Base-by-base conservation (phyloP, 2,113 vertebrate genomes). In the Pseudorectes ferrugineus region DNA sequence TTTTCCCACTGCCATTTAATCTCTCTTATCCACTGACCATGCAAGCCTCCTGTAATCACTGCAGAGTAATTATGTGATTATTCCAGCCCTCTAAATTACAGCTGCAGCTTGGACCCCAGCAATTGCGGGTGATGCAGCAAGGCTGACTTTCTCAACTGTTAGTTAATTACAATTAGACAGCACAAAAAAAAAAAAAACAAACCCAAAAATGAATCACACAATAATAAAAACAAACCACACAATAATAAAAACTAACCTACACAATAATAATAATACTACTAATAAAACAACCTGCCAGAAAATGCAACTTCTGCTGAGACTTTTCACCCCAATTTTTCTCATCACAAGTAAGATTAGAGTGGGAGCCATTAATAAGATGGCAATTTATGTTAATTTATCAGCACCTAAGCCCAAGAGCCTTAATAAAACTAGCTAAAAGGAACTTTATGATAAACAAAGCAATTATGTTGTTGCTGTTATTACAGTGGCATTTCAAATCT, bases 11-110 rank as follows among this genome's bases (percentile, higher is more conserved):
- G 92, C 52, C 55, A 75, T 95, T 93, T 94, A 96, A 94, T 95
- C 89, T 96, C 92, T 88, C 71, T 94, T 92, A 96, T 94, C 94
- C 92, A 92, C 94, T 95, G 95, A 93, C 88, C 93, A 95, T 96
- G 90, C 79, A 92, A 96, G 90, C 75, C 92, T 93, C 68, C 92
- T 12, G 0, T 93, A 95, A 96, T 94, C 93, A 96, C 78, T 74
- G 90, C 90, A 93, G 93, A 93, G 75, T 96, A 96, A 97, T 97
- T 96, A 96, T 78, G 94, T 94, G 92, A 97, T 97, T 97, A 97
- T 95, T 94, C 76, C 93, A 95, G 75, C 85, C 88, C 88, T 97
- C 90, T 94, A 96, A 97, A 97, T 96, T 97, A 93, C 88, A 95
- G 94, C 75, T 93, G 82, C 65, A 77, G 72, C 36, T 74, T 86